phyloP scores from a whole-genome alignment of 1,140 invertebrate species.

The Calephelis nemesis region DNA sequence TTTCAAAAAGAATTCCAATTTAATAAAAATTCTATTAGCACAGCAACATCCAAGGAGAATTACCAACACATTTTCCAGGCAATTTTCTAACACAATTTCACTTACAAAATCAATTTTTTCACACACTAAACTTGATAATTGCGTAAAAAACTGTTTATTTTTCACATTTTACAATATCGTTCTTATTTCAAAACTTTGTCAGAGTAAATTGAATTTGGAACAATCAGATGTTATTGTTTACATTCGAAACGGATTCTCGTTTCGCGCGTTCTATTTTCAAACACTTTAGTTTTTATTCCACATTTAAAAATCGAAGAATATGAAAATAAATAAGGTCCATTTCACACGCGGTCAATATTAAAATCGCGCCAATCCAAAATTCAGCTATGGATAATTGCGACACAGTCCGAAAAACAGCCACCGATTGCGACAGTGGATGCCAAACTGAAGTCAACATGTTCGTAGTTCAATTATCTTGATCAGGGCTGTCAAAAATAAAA shows the following conservation, averaged over 20 bases:
- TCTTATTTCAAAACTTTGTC: slow-evolving; percentile 13
- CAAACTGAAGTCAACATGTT: slow-evolving; percentile 60
- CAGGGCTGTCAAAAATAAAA: slow-evolving; percentile 16
- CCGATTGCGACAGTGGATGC: slow-evolving; percentile 41
- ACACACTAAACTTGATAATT: neutral
- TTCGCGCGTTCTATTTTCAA: slow-evolving; percentile 25
- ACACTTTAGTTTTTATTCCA: slow-evolving; percentile 23
- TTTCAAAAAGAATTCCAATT: no score
- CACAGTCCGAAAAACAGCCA: slow-evolving; percentile 44
- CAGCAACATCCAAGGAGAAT: neutral
- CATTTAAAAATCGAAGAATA: slow-evolving; percentile 46
- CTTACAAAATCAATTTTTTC: slow-evolving; percentile 1
- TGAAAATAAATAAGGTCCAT: slow-evolving; percentile 75
- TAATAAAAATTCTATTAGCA: neutral
- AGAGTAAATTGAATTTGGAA: slow-evolving; percentile 26
- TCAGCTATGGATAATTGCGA: slow-evolving; percentile 64
- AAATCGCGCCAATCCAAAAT: slow-evolving; percentile 69
- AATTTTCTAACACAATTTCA: slow-evolving; percentile 4
- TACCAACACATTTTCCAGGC: slow-evolving; percentile 6
- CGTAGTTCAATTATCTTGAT: slow-evolving; percentile 14
- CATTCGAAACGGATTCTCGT: slow-evolving; percentile 23
- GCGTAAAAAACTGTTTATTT: slow-evolving; percentile 5
- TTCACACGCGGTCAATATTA: slow-evolving; percentile 74
- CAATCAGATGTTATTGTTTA: slow-evolving; percentile 51
- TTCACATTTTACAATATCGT: slow-evolving; percentile 9